A percentile compares a stretch with the other conserved stretches of the same genome.
Evolutionary conservation across 2,797 vertebrate genomes (phyloP).

Genomic region (Danio kyathit): DNA sequence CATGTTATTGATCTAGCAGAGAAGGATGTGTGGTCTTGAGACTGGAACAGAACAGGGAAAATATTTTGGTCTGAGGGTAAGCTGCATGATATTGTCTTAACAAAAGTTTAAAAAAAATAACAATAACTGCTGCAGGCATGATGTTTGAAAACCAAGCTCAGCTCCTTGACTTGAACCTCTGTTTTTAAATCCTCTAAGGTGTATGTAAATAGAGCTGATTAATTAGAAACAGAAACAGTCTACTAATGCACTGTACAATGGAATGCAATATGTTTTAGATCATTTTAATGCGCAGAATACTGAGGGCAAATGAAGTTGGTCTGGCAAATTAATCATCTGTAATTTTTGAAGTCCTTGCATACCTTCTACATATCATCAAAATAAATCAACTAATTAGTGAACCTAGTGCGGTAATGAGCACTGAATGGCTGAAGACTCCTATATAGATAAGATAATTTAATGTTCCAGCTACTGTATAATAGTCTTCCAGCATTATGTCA

Average conservation of each 20-base stretch:
- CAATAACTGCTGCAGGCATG: not conserved
- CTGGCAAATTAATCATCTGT: conserved; percentile 3
- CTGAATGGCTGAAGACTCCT: not conserved
- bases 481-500: not conserved
- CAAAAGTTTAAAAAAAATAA: not conserved
- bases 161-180: not conserved
- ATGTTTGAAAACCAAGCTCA: not conserved
- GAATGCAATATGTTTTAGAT: not conserved
- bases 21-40: conserved; percentile 16
- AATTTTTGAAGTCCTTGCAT: conserved; percentile 3
- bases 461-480: not conserved
- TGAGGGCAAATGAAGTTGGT: not conserved
- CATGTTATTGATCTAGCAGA: conserved; percentile 35
- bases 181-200: not conserved
- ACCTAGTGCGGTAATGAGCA: not conserved
- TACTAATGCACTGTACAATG: not conserved
- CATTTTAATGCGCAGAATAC: not conserved
- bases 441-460: not conserved
- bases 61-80: conserved; percentile 2
- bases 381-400: conserved; percentile 10
- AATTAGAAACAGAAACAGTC: not conserved
- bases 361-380: not conserved
- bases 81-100: not conserved
- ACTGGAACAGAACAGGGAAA: conserved; percentile 3
- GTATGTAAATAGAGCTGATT: conserved; percentile 1